Evolutionary conservation across 2,113 vertebrate genomes (phyloP).

Genomic region (Poecilia latipinna): DNA sequence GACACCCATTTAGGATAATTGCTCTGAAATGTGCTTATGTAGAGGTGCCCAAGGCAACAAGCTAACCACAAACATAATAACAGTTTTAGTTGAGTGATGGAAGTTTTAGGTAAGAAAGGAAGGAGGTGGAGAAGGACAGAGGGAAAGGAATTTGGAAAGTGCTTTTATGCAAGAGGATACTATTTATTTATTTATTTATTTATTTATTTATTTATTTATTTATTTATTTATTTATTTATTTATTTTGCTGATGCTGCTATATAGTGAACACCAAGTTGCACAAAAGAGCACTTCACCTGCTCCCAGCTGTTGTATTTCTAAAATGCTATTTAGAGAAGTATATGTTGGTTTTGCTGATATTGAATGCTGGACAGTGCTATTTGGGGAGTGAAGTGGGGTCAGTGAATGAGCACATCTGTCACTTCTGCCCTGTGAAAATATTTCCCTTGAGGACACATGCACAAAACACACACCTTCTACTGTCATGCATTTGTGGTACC

Average conservation of each 20-base stretch:
- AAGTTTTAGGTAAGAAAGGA: conserved; percentile 37
- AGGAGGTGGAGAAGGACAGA: conserved; percentile 12
- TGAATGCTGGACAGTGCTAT: conserved; percentile 38
- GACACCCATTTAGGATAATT: conserved; percentile 76
- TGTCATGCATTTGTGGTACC: conserved; percentile 15
- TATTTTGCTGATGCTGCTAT: conserved; percentile 36
- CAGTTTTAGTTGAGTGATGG: conserved; percentile 57
- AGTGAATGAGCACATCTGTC: conserved; percentile 59
- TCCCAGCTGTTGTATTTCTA: conserved; percentile 28
- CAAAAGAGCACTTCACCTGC: conserved; percentile 33
- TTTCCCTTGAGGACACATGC: conserved; percentile 51
- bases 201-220: conserved; percentile 28
- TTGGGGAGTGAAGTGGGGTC: conserved; percentile 56
- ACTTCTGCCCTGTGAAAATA: conserved; percentile 36
- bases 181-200: conserved; percentile 31
- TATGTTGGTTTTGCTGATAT: conserved; percentile 42
- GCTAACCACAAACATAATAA: conserved; percentile 70
- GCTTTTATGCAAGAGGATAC: conserved; percentile 44
- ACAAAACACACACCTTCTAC: conserved; percentile 26
- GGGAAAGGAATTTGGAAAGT: conserved; percentile 1
- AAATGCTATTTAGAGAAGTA: conserved; percentile 31
- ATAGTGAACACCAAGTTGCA: conserved; percentile 18
- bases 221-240: conserved; percentile 24
- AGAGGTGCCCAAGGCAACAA: conserved; percentile 63
- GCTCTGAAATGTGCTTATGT: conserved; percentile 73